phyloP scores from a whole-genome alignment of 2,113 vertebrate species.

The Malurus alboscapulatus region DNA sequence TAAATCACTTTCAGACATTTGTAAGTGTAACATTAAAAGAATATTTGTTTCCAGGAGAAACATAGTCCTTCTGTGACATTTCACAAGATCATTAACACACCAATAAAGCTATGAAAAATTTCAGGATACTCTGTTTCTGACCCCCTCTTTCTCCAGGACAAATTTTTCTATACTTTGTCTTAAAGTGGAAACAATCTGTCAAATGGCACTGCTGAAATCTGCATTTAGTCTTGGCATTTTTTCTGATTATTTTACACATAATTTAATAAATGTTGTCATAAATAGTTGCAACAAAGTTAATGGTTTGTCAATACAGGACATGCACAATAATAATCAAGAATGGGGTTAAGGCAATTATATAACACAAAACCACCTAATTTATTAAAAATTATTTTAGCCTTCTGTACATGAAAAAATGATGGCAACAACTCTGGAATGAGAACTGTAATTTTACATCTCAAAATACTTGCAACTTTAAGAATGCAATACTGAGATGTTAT shows the following conservation, averaged over 20 bases:
- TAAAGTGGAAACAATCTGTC: background rate
- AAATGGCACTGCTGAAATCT: background rate
- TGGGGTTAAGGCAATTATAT: background rate
- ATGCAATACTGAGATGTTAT: background rate
- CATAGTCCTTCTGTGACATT: background rate
- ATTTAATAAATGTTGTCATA: background rate
- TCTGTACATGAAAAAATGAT: background rate
- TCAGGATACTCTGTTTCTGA: background rate
- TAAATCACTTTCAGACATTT: background rate
- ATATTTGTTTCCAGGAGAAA: background rate
- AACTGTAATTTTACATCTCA: background rate
- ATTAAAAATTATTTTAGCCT: background rate
- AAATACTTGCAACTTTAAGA: background rate
- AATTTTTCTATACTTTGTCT: background rate
- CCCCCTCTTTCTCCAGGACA: background rate
- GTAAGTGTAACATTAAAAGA: background rate
- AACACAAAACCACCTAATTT: background rate
- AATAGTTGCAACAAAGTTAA: background rate
- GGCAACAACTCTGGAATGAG: background rate
- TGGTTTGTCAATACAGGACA: background rate
- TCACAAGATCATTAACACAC: background rate
- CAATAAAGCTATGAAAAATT: background rate
- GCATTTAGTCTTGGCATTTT: background rate
- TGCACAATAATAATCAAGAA: background rate
- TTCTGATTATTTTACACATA: background rate